Conservation (phyloP, 2,113 vertebrate species). For the Trichomycterus rosablanca region DNA sequence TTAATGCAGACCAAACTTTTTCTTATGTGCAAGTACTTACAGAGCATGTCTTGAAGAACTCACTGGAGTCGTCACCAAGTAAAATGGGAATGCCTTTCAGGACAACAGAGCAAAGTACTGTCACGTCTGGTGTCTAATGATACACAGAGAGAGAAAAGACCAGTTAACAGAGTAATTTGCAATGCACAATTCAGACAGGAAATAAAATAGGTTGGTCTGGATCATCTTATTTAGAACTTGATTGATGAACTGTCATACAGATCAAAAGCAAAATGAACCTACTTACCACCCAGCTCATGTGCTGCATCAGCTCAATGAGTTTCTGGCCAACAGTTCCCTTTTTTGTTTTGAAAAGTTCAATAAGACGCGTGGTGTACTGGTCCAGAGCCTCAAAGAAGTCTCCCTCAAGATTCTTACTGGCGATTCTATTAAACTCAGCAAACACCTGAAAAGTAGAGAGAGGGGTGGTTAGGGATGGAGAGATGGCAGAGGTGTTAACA, state of each 20-base stretch:
- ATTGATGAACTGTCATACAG: no score
- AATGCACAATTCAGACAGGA: constrained; percentile 6
- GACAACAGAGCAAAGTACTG: neutral
- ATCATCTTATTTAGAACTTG: neutral
- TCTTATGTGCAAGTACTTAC: constrained; percentile 1
- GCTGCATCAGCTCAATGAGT: constrained; percentile 13
- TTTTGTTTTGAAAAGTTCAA: constrained; percentile 32
- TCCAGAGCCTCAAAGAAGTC: constrained; percentile 35
- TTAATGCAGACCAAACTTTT: no score
- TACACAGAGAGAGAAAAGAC: constrained; percentile 10
- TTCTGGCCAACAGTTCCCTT: constrained; percentile 32
- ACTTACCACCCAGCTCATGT: constrained; percentile 23
- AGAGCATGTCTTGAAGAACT: neutral
- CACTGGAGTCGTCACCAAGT: no score
- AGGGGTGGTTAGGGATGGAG: no score
- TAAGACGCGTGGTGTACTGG: constrained; percentile 8
- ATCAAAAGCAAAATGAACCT: no score
- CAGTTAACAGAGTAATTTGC: neutral
- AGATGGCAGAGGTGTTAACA: no score
- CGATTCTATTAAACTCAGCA: constrained; percentile 35
- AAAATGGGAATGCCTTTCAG: constrained; percentile 3
- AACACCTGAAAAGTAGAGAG: constrained; percentile 23
- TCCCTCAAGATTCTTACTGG: constrained; percentile 24
- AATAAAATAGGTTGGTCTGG: constrained; percentile 6
- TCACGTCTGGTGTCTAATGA: constrained; percentile 21